Base-by-base conservation (phyloP, 2,888 invertebrate species). In the Oxyteleia sp. region DNA sequence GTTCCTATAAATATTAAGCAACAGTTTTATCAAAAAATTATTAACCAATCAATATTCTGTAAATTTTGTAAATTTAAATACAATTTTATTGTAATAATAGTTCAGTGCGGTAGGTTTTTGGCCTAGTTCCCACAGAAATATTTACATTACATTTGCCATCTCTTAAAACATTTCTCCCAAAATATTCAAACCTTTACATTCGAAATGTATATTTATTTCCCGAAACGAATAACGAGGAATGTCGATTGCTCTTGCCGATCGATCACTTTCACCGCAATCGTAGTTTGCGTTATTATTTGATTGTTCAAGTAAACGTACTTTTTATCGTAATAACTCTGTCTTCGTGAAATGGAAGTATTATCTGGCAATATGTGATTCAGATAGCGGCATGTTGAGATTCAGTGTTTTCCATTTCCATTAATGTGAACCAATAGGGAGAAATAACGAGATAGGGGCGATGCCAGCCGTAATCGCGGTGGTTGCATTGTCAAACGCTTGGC, bases 341-440 rank as follows among this genome's bases (percentile, higher is more conserved):
- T 43, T 23, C 45, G 32, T 35, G 61, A 75, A 79, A 72, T 75
- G 51, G 45, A 61, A 59, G 78, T 64, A 78, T 72, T 82, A 61
- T 71, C 45, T 72, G 64, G 69, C 69, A 74, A 78, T 72, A 68
- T 66, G 78, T 83, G 78, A 83, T 57, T 72, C 78, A 68, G 49
- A 71, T 82, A 74, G 72, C 49, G 49, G 41, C 69, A 55, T 61
- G 72, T 68, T 63, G 71, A 76, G 59, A 85, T 83, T 85, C 85
- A 74, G 75, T 84, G 81, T 85, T 84, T 85, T 85, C 83, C 75
- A 84, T 79, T 75, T 82, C 83, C 83, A 85, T 85, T 85, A 83
- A 85, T 85, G 79, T 63, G 71, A 80, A 72, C 80, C 78, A 84
- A 85, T 82, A 79, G 72, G 79, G 79, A 82, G 82, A 85, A 85